Evolutionary conservation across 1,140 invertebrate species (phyloP), one percentile per base, ranked within the genome.

Genomic region (Danaus melanippus): DNA sequence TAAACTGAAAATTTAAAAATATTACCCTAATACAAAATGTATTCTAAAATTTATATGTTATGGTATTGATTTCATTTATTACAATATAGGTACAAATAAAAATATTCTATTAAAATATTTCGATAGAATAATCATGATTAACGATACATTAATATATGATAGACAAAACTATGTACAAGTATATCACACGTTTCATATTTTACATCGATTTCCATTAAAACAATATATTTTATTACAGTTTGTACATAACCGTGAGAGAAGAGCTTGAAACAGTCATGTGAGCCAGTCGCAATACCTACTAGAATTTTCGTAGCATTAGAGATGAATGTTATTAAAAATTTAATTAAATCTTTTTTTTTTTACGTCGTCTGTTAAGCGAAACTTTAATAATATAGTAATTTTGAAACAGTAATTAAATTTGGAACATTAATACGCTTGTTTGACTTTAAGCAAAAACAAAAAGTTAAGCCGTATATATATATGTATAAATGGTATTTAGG

Each of bases 141-240:
- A 58, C 21, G 63, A 60, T 65, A 66, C 47, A 75, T 64, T 75
- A 71, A 56, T 78, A 79, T 64, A 72, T 42, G 50, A 60, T 70
- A 73, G 50, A 74, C 65, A 79, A 79, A 71, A 60, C 59, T 79
- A 76, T 78, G 63, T 78, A 76, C 76, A 80, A 64, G 48, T 48
- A 62, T 56, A 61, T 61, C 59, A 57, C 59, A 53, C 45, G 53
- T 49, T 51, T 48, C 32, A 42, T 32, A 56, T 11, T 41, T 54
- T 17, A 39, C 32, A 50, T 41, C 32, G 17, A 15, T 15, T 50
- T 50, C 42, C 42, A 41, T 50, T 10, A 21, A 17, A 17, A 47
- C 12, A 41, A 50, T 15, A 39, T 39, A 42, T 32, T 32, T 32
- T 32, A 32, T 32, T 32, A 32, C 21, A 32, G 21, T 32, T 32